Evolutionary conservation across 1,140 invertebrate genomes (phyloP).

Genomic region (Eciton burchellii): DNA sequence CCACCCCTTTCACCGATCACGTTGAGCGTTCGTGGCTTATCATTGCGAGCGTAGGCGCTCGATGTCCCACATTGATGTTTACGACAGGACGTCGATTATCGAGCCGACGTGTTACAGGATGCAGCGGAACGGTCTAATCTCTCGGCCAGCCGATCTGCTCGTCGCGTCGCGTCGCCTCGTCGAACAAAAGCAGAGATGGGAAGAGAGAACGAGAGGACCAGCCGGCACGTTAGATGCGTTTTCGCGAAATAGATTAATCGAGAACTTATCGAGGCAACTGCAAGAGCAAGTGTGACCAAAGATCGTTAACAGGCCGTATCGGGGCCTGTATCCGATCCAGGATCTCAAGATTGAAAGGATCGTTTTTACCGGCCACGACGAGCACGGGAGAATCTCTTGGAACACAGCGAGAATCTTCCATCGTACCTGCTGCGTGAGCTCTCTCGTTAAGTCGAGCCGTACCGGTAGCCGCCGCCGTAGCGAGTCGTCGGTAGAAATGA

Average conservation of each 20-base stretch:
- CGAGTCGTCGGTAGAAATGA: slow-evolving; percentile 37
- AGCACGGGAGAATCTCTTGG: no score
- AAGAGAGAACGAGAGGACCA: neutral
- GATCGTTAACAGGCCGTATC: slow-evolving; percentile 51
- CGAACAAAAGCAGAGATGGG: neutral
- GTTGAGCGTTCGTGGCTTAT: neutral
- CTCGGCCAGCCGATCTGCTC: slow-evolving; percentile 25
- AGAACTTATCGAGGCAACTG: slow-evolving; percentile 5
- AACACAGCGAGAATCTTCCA: neutral
- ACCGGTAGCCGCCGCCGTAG: slow-evolving; percentile 32
- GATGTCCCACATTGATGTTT: neutral
- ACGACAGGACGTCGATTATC: slow-evolving; percentile 42
- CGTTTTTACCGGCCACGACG: slow-evolving; percentile 42
- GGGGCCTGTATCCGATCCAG: slow-evolving; percentile 18
- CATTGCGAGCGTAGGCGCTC: neutral
- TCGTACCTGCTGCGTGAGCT: slow-evolving; percentile 20
- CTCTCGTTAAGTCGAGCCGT: slow-evolving; percentile 36
- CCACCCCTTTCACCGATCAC: neutral
- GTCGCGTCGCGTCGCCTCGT: slow-evolving; percentile 11
- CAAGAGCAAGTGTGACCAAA: slow-evolving; percentile 57
- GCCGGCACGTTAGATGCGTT: slow-evolving; percentile 29
- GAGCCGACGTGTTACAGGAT: slow-evolving; percentile 28
- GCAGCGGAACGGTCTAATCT: slow-evolving; percentile 41
- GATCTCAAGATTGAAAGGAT: slow-evolving; percentile 43
- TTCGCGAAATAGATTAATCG: slow-evolving; percentile 9